Evolutionary conservation across 2,888 invertebrate genomes (phyloP).

Genomic region (Nymphalis c-album): DNA sequence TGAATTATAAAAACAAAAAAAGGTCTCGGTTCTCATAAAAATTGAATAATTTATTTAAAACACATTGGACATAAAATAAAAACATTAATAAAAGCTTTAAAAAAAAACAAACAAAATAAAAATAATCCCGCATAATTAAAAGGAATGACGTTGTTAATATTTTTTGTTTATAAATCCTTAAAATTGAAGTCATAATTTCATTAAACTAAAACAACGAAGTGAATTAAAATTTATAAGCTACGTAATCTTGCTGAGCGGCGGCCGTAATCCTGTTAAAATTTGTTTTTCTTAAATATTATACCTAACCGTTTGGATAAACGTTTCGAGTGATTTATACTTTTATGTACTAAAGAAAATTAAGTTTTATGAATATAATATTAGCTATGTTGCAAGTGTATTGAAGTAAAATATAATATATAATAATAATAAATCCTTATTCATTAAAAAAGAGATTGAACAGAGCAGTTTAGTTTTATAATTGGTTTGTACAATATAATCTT

Average conservation of each 20-base stretch:
- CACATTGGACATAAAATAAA: too few species aligned
- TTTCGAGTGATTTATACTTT: slow-evolving; percentile 20
- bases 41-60: too few species aligned
- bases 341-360: slow-evolving; percentile 11
- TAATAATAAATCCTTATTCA: too few species aligned
- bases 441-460: too few species aligned
- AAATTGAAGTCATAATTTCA: slow-evolving; percentile 21
- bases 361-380: neutral
- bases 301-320: slow-evolving; percentile 3
- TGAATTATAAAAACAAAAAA: too few species aligned
- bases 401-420: too few species aligned
- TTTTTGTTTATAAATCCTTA: slow-evolving; percentile 11
- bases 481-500: too few species aligned
- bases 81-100: neutral
- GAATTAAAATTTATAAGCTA: slow-evolving; percentile 29
- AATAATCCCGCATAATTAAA: neutral
- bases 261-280: slow-evolving; percentile 35
- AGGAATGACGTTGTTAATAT: too few species aligned
- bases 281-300: slow-evolving; percentile 31
- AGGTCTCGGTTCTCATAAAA: too few species aligned
- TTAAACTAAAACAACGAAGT: slow-evolving; percentile 16
- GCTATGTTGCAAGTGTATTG: too few species aligned
- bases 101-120: neutral
- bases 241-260: slow-evolving; percentile 16
- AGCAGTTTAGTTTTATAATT: too few species aligned